These are phyloP conservation scores for Bubo bubo DNA, from an alignment of 2,113 vertebrate genomes.

Conservation along the genomic window DNA sequence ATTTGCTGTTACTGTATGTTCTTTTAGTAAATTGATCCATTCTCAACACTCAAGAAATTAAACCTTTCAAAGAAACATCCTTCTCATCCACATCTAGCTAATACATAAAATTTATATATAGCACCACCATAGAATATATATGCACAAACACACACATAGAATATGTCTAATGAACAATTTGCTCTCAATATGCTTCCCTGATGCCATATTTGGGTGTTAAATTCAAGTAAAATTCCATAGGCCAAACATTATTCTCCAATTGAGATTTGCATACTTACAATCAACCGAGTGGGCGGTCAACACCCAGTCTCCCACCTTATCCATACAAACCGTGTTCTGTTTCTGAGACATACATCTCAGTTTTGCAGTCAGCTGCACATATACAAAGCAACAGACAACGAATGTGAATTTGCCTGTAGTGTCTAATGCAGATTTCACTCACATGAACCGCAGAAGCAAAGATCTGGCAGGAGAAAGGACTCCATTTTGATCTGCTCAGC, in stretches of 20 bases:
- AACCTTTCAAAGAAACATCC: not conserved
- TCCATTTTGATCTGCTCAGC: not conserved
- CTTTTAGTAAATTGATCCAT: not conserved
- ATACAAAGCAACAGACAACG: not conserved
- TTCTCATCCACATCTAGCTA: not conserved
- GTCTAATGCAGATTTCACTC: not conserved
- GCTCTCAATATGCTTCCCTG: not conserved
- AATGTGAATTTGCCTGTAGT: not conserved
- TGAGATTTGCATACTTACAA: not conserved
- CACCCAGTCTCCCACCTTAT: not conserved
- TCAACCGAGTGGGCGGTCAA: not conserved
- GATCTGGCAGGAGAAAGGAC: not conserved
- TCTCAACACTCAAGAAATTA: constrained; percentile 16
- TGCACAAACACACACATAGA: not conserved
- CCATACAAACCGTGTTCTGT: not conserved
- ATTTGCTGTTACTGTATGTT: constrained; percentile 24
- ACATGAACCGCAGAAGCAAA: not conserved
- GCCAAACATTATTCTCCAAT: not conserved
- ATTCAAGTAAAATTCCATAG: not conserved
- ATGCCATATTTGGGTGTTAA: not conserved
- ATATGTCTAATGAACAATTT: constrained; percentile 14
- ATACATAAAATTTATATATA: not conserved
- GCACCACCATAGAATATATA: not conserved
- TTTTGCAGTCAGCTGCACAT: not conserved
- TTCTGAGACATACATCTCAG: not conserved